Evolutionary conservation across 2,797 vertebrate species (phyloP).

Genomic region (Coracias cyanogaster): DNA sequence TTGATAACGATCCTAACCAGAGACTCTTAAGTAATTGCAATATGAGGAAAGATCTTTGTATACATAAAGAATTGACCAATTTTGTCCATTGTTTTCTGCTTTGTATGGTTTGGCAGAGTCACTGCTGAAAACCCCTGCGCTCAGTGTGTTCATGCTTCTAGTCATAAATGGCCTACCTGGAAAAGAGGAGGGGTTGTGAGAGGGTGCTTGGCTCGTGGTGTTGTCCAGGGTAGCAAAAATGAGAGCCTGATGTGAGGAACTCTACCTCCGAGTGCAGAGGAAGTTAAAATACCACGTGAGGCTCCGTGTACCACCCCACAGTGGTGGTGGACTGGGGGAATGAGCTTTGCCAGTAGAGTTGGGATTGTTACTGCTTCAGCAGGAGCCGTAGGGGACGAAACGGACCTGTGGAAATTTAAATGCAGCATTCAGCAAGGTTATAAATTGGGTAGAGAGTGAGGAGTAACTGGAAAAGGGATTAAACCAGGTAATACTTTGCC

Average conservation of each 20-base stretch:
- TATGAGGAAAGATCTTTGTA: not conserved
- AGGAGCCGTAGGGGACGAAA: not conserved
- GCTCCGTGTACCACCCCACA: not conserved
- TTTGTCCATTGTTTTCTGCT: not conserved
- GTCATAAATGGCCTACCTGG: not conserved
- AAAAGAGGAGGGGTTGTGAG: not conserved
- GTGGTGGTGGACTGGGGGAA: not conserved
- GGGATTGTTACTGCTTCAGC: not conserved
- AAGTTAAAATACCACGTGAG: not conserved
- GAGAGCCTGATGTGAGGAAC: not conserved
- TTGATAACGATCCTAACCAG: not conserved
- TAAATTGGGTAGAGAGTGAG: not conserved
- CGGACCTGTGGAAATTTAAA: not conserved
- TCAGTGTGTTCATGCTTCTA: not conserved
- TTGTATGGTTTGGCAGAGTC: not conserved
- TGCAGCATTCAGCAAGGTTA: not conserved
- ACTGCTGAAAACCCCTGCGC: not conserved
- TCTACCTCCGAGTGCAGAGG: fast-evolving
- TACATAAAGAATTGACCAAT: not conserved
- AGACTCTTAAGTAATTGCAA: not conserved
- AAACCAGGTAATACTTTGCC: not conserved
- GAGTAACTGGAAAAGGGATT: not conserved
- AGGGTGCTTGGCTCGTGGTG: not conserved
- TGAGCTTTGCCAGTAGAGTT: not conserved
- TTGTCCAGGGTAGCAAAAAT: not conserved